These are phyloP conservation scores for Cotesia typhae DNA, from an alignment of 1,140 invertebrate species.

Conservation along the genomic window DNA sequence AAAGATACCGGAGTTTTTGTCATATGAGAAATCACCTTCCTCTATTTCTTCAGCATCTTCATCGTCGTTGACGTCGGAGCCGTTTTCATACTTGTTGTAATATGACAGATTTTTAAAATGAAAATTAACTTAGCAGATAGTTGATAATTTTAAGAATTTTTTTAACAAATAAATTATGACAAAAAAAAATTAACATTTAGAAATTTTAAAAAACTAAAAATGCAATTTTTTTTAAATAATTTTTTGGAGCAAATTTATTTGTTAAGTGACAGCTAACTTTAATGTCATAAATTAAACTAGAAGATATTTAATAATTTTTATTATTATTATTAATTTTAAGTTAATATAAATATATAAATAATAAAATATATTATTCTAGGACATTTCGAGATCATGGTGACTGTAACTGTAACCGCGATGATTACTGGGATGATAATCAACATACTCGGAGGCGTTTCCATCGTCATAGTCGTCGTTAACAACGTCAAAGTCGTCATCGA, in stretches of 20 bases:
- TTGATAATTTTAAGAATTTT: no score
- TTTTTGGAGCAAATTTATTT: no score
- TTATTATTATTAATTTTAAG: no score
- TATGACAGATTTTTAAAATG: no score
- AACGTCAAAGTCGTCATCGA: conserved; percentile 50
- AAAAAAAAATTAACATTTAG: no score
- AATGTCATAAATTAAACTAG: no score
- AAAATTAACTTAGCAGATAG: no score
- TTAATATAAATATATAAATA: background rate
- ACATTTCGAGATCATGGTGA: conserved; percentile 5
- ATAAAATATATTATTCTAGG: background rate
- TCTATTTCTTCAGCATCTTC: background rate
- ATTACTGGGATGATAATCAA: conserved; percentile 41
- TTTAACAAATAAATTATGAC: no score
- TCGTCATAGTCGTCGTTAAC: conserved; percentile 48
- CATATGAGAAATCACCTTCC: conserved; percentile 17
- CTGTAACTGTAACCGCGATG: conserved; percentile 37
- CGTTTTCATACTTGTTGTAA: background rate
- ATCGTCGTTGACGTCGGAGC: background rate
- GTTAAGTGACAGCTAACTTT: no score
- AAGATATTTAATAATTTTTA: no score
- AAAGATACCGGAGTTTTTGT: background rate
- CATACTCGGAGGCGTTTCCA: conserved; percentile 38
- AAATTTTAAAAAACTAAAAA: no score
- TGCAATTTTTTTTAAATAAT: no score